Percentiles rank a stretch among this genome's conserved stretches.
These are phyloP conservation scores for Noctilio leporinus DNA, from an alignment of 2,113 vertebrate species.

Conservation along the genomic window DNA sequence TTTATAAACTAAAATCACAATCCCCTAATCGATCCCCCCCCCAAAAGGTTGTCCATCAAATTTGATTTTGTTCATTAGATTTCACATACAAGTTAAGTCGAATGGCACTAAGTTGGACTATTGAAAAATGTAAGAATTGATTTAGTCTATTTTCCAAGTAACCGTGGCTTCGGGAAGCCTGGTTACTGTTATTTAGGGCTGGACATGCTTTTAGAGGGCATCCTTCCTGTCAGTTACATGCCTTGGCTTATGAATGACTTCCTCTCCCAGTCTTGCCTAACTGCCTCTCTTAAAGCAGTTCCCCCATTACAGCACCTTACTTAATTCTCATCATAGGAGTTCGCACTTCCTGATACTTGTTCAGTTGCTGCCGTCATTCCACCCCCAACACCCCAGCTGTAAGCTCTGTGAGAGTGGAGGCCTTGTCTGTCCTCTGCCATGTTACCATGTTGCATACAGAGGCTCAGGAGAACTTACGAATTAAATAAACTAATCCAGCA, in stretches of 20 bases:
- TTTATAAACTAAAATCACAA: not conserved
- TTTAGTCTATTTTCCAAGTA: no score
- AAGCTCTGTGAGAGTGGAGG: not conserved
- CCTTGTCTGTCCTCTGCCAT: not conserved
- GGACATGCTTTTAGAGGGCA: no score
- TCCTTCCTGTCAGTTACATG: not conserved
- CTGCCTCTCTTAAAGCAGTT: not conserved
- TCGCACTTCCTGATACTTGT: slow-evolving; percentile 15
- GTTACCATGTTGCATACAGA: not conserved
- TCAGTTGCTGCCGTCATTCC: not conserved
- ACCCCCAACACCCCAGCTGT: rapidly evolving
- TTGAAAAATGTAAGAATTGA: no score
- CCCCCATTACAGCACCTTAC: not conserved
- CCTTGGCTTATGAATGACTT: slow-evolving; percentile 16
- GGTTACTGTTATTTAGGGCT: no score
- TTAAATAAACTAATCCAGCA: not conserved
- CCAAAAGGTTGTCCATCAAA: not conserved
- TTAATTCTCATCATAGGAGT: not conserved
- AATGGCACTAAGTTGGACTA: no score
- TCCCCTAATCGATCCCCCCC: not conserved
- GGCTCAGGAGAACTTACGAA: not conserved
- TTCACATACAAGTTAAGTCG: no score
- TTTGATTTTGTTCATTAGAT: no score
- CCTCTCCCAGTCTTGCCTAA: slow-evolving; percentile 35
- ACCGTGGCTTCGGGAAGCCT: no score